Evolutionary conservation across 2,888 invertebrate species (phyloP).

Genomic region (Unio pictorum): DNA sequence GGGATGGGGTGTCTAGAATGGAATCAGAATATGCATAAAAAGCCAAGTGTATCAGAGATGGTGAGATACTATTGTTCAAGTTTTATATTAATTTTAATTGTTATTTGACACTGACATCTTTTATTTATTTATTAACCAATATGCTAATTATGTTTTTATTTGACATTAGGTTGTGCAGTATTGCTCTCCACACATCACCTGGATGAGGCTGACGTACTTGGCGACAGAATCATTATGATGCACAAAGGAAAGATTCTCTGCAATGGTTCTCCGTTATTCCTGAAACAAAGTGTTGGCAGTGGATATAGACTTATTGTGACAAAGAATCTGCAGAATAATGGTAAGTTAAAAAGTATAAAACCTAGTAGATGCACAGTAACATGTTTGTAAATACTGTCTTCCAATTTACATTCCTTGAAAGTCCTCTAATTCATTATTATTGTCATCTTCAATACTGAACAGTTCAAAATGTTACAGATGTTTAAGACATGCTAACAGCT

Average conservation of each 20-base stretch:
- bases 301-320: conserved; percentile 61
- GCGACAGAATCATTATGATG: conserved; percentile 70
- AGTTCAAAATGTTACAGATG: too few relatives aligned
- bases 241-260: conserved; percentile 63
- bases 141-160: not conserved
- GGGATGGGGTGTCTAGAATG: too few relatives aligned
- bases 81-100: too few relatives aligned
- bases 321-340: conserved; percentile 12
- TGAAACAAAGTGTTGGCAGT: conserved; percentile 61
- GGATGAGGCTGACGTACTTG: conserved; percentile 72
- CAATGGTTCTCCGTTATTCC: conserved; percentile 62
- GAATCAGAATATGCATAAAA: too few relatives aligned
- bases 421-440: too few relatives aligned
- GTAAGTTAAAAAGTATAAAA: not conserved
- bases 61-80: too few relatives aligned
- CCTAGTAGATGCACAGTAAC: not conserved
- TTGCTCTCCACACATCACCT: conserved; percentile 72
- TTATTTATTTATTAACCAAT: too few relatives aligned
- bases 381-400: not conserved
- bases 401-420: not conserved
- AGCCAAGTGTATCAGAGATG: too few relatives aligned
- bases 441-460: too few relatives aligned
- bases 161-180: conserved; percentile 64
- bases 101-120: too few relatives aligned
- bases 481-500: too few relatives aligned